Base-by-base conservation (phyloP, 1,140 invertebrate genomes). In the Drosophila paulistorum region DNA sequence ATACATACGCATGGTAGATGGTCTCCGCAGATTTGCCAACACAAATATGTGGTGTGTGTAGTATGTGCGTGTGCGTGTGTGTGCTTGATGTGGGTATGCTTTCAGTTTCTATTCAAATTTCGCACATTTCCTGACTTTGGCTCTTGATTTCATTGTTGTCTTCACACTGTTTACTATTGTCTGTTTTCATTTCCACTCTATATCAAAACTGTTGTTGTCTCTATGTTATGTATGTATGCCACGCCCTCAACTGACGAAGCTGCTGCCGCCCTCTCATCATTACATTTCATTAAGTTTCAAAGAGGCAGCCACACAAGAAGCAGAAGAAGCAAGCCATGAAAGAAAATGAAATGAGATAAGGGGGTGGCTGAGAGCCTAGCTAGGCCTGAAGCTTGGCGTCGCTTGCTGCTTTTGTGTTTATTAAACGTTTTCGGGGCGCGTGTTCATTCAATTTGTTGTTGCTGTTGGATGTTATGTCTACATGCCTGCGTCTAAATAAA, bases 361-460 rank as follows among this genome's bases (percentile, higher is more conserved):
- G 45, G 14, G 14, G n/a, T 14, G 14, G 42, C 5, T 14, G 42
- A 14, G 42, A 9, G 3, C 7, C 17, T 51, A 5, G 45, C 20
- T 51, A 51, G 45, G 45, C 60, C 41, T 62, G 13, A 62, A 41
- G 60, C 60, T 7, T 67, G 58, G 58, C 65, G 58, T 48, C 69
- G 45, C 10, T 51, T 60, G 68, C 57, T 77, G 68, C 63, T 87
- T 87, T 86, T 86, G 83, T 86, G 71, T 87, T 87, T 86, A 87
- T 86, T 87, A 86, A 86, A 86, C 76, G 83, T 87, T 86, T 87
- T 87, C 72, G 72, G 79, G 79, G 84, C 76, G 83, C 79, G 83
- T 83, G 79, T 86, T 86, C 79, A 83, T 87, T 86, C 83, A 86
- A 86, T 86, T 86, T 86, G 83, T 74, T 79, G 73, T 68, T 77